A percentile compares a stretch with the other conserved stretches of the same genome.
phyloP scores from a whole-genome alignment of 2,797 vertebrate genomes.

The Leucoraja ocellata region DNA sequence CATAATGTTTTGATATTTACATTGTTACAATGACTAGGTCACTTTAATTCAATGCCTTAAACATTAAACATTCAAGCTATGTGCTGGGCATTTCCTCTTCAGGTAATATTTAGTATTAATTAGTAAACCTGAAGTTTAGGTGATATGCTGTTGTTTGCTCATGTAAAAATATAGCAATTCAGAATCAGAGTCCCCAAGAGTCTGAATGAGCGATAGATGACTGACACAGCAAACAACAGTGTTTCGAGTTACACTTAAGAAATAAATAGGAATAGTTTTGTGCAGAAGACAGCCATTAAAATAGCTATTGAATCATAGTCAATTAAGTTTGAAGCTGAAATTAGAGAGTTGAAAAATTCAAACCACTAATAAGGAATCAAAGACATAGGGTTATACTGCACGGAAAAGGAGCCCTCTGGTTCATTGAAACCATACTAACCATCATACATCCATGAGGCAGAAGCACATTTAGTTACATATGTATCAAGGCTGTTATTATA shows the following conservation, averaged over 20 bases:
- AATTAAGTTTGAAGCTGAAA: constrained; percentile 4
- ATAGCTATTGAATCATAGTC: not conserved
- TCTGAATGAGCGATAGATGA: not conserved
- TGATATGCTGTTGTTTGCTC: not conserved
- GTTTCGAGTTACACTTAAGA: no score
- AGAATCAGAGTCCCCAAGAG: not conserved
- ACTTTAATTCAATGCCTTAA: not conserved
- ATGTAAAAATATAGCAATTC: not conserved
- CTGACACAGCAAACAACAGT: not conserved
- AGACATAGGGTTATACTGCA: no score
- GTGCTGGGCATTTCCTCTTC: not conserved
- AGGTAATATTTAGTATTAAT: not conserved
- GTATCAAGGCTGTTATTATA: not conserved
- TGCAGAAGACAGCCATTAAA: not conserved
- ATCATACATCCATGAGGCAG: not conserved
- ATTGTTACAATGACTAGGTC: no score
- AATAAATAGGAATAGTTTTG: not conserved
- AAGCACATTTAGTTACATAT: not conserved
- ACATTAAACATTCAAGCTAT: not conserved
- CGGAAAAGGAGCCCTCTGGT: no score
- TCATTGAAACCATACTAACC: no score
- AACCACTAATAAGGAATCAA: no score
- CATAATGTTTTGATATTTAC: not conserved
- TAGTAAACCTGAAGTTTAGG: not conserved
- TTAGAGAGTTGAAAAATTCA: not conserved